phyloP scores from a whole-genome alignment of 1,140 invertebrate genomes.

The Hestina assimilis region DNA sequence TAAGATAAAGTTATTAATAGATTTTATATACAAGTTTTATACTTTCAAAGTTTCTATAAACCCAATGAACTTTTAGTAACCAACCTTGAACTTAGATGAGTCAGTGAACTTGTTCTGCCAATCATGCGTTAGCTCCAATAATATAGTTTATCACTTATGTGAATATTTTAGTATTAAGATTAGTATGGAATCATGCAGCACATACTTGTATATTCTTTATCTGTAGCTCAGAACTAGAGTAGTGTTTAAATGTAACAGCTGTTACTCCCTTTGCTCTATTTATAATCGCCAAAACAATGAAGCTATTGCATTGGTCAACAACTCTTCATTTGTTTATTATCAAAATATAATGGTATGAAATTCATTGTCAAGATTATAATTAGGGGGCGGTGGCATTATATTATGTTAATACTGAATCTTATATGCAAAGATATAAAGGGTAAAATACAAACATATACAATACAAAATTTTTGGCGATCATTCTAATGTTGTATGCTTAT shows the following conservation, averaged over 20 bases:
- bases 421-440: slow-evolving; percentile 10
- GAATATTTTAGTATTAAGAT: background rate
- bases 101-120: slow-evolving; percentile 5
- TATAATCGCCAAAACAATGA: background rate
- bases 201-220: no score
- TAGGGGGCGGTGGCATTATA: slow-evolving; percentile 8
- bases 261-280: no score
- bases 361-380: slow-evolving; percentile 20
- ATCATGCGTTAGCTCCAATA: slow-evolving; percentile 7
- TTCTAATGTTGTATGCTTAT: slow-evolving; percentile 25
- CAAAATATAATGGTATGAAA: slow-evolving; percentile 13
- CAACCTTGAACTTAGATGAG: slow-evolving; percentile 2
- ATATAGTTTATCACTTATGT: background rate
- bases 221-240: no score
- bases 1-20: no score
- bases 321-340: slow-evolving; percentile 5
- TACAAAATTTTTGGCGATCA: slow-evolving; percentile 22
- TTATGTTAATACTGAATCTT: slow-evolving; percentile 10
- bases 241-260: no score
- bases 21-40: no score
- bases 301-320: background rate
- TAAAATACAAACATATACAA: slow-evolving; percentile 4
- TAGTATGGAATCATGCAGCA: no score
- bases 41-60: no score
- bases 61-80: background rate